Percentiles rank a stretch among this genome's conserved stretches.
These are phyloP conservation scores for Polymixis flavicincta DNA, from an alignment of 2,888 invertebrate genomes.

Conservation along the genomic window DNA sequence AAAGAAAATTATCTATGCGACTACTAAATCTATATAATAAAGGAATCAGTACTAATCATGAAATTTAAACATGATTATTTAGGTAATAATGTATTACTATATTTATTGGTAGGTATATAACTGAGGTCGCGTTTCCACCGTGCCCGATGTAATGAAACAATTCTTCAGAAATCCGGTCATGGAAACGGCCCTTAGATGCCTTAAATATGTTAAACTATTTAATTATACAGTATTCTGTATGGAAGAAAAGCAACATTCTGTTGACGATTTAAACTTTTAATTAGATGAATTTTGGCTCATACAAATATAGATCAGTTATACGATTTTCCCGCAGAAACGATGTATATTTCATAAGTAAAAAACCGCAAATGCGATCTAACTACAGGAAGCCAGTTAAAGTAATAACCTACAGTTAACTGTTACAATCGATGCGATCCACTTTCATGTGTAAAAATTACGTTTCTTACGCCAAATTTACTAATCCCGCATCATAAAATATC, in stretches of 20 bases:
- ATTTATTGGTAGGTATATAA: constrained; percentile 52
- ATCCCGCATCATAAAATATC: constrained; percentile 79
- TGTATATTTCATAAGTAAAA: constrained; percentile 64
- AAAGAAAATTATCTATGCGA: constrained; percentile 65
- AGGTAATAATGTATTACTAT: constrained; percentile 57
- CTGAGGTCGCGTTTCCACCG: constrained; percentile 64
- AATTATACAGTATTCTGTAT: constrained; percentile 31
- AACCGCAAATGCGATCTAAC: constrained; percentile 59
- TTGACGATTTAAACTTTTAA: constrained; percentile 21
- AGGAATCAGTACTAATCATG: constrained; percentile 76
- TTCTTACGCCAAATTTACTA: constrained; percentile 73
- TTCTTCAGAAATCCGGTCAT: constrained; percentile 27
- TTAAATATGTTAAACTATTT: constrained; percentile 34
- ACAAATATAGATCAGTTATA: constrained; percentile 31
- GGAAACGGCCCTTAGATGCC: constrained; percentile 56
- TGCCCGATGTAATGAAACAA: constrained; percentile 50
- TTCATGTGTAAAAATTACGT: constrained; percentile 71
- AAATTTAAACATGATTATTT: constrained; percentile 63
- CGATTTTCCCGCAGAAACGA: constrained; percentile 63
- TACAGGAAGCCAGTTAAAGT: constrained; percentile 76
- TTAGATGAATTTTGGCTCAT: constrained; percentile 35
- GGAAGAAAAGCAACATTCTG: constrained; percentile 54
- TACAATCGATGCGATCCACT: constrained; percentile 70
- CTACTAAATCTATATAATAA: constrained; percentile 69
- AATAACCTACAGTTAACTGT: constrained; percentile 69